phyloP scores from a whole-genome alignment of 2,797 vertebrate genomes.

The Artibeus jamaicensis region DNA sequence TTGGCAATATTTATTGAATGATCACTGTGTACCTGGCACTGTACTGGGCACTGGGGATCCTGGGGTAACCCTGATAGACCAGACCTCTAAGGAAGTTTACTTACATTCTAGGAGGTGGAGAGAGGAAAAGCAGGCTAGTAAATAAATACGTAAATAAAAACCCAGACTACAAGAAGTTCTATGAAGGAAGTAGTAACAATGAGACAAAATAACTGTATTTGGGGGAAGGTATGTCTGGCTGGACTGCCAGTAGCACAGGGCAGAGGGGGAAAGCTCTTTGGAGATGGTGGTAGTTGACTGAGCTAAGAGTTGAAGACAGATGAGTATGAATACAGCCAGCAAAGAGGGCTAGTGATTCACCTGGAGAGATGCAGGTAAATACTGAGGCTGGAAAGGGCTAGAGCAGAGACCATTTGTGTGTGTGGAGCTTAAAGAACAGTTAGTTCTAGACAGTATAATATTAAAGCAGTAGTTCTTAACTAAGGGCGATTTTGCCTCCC shows the following conservation, averaged over 20 bases:
- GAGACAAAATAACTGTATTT: background rate
- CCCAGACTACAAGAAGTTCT: background rate
- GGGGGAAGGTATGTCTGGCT: no score
- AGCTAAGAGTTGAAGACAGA: background rate
- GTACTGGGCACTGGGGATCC: background rate
- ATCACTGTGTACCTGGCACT: background rate
- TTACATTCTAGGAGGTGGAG: background rate
- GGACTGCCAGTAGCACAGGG: background rate
- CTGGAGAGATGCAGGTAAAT: background rate
- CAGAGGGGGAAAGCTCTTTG: background rate
- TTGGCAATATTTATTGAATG: background rate
- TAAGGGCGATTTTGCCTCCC: background rate
- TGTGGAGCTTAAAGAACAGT: background rate
- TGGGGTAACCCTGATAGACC: background rate
- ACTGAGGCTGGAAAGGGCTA: background rate
- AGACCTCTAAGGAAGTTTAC: background rate
- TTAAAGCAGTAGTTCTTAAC: background rate
- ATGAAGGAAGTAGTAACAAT: background rate
- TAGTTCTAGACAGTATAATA: background rate
- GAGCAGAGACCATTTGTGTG: background rate
- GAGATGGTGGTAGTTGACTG: background rate
- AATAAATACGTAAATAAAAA: background rate
- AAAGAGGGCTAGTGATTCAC: background rate
- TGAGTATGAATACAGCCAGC: background rate
- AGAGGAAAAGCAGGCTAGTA: background rate